A percentile compares a stretch with the other conserved stretches of the same genome.
Evolutionary conservation across 2,888 invertebrate species (phyloP).

Genomic region (Hipparchia sbordonii): DNA sequence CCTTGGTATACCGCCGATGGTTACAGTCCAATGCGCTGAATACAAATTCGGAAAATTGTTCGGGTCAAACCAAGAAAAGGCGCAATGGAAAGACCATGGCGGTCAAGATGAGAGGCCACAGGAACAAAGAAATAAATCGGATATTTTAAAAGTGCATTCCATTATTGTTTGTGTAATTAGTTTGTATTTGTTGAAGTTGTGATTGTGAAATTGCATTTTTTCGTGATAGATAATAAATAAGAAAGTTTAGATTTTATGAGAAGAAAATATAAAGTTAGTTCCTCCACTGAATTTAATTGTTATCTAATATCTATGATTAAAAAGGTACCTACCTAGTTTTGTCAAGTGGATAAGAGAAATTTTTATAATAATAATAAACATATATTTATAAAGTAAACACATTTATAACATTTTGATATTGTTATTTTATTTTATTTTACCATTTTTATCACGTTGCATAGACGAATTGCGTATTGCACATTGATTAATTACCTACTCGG

Average conservation of each 20-base stretch:
- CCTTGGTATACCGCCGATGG: conserved; percentile 73
- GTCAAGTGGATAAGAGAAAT: background rate
- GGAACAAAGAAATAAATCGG: conserved; percentile 49
- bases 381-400: too few relatives aligned
- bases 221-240: background rate
- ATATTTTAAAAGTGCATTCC: conserved; percentile 35
- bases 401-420: too few relatives aligned
- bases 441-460: too few relatives aligned
- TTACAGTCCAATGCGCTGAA: conserved; percentile 78
- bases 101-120: conserved; percentile 49
- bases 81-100: conserved; percentile 55
- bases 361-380: background rate
- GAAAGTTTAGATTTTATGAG: conserved; percentile 7
- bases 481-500: too few relatives aligned
- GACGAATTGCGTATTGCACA: too few relatives aligned
- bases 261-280: conserved; percentile 13
- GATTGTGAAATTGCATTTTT: conserved; percentile 30
- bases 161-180: conserved; percentile 38
- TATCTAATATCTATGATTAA: background rate
- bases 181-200: conserved; percentile 35
- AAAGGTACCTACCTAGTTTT: background rate
- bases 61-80: conserved; percentile 63
- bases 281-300: conserved; percentile 29
- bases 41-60: conserved; percentile 73
- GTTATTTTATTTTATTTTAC: too few relatives aligned